Evolutionary conservation across 2,888 invertebrate genomes (phyloP).

Genomic region (Diarsia brunnea): DNA sequence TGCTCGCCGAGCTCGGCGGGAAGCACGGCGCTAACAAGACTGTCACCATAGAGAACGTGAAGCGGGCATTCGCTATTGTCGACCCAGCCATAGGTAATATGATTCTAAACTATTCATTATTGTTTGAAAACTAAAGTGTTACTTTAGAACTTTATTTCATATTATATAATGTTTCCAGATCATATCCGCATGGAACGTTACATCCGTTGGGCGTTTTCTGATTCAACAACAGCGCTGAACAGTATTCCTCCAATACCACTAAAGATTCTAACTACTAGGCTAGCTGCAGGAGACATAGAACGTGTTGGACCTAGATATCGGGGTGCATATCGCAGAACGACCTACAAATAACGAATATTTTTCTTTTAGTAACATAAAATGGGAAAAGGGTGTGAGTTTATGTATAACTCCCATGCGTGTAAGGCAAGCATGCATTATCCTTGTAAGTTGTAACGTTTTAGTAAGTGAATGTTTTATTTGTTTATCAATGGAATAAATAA

Average conservation of each 20-base stretch:
- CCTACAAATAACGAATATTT: slow-evolving; percentile 65
- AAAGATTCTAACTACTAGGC: slow-evolving; percentile 77
- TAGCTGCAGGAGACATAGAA: slow-evolving; percentile 86
- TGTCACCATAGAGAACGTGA: slow-evolving; percentile 80
- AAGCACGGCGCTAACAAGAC: slow-evolving; percentile 69
- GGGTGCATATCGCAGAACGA: slow-evolving; percentile 64
- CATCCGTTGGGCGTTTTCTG: slow-evolving; percentile 87
- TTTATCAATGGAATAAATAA: not conserved
- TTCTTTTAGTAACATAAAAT: not conserved
- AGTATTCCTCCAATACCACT: slow-evolving; percentile 77
- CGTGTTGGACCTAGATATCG: slow-evolving; percentile 82
- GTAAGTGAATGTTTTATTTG: not conserved
- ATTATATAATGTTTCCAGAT: slow-evolving; percentile 71
- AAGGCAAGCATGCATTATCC: no score
- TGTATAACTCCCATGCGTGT: not conserved
- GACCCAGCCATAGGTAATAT: slow-evolving; percentile 74
- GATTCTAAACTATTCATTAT: not conserved
- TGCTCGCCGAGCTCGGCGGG: slow-evolving; percentile 80
- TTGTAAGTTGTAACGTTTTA: not conserved
- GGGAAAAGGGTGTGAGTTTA: no score
- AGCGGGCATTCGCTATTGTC: slow-evolving; percentile 85
- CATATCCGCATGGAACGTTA: slow-evolving; percentile 88
- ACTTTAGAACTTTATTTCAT: not conserved
- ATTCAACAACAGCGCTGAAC: slow-evolving; percentile 72
- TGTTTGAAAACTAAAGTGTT: not conserved